Evolutionary conservation across 1,140 invertebrate genomes (phyloP).

Genomic region (Euura saliciscinereae): DNA sequence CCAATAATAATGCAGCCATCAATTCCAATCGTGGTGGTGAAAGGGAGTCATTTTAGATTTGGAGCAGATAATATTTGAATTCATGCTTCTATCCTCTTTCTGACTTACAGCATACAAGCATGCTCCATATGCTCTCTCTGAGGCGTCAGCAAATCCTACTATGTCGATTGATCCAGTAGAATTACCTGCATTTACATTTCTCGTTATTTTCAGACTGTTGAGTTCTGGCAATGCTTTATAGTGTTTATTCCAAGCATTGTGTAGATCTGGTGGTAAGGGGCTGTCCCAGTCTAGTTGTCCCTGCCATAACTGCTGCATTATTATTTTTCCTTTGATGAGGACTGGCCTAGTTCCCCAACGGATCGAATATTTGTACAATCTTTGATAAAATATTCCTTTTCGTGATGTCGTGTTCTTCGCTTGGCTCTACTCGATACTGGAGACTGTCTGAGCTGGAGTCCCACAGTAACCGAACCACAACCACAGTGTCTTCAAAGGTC

Average conservation of each 20-base stretch:
- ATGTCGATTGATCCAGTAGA: slow-evolving; percentile 6
- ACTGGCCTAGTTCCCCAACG: slow-evolving; percentile 42
- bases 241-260: slow-evolving; percentile 25
- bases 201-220: slow-evolving; percentile 4
- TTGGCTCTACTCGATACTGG: neutral
- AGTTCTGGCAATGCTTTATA: too few relatives aligned
- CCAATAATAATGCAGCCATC: slow-evolving; percentile 9
- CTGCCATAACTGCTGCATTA: slow-evolving; percentile 45
- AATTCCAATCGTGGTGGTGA: slow-evolving; percentile 22
- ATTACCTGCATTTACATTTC: neutral
- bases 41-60: slow-evolving; percentile 32
- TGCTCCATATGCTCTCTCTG: slow-evolving; percentile 30
- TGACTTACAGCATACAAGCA: slow-evolving; percentile 23
- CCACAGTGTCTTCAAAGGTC: too few relatives aligned
- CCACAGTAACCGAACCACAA: too few relatives aligned
- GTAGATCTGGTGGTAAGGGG: slow-evolving; percentile 22
- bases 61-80: slow-evolving; percentile 16
- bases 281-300: slow-evolving; percentile 42
- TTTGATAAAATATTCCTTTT: slow-evolving; percentile 40
- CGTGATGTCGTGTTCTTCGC: slow-evolving; percentile 8
- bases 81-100: slow-evolving; percentile 5
- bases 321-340: slow-evolving; percentile 38
- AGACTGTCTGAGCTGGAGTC: too few relatives aligned
- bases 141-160: slow-evolving; percentile 36
- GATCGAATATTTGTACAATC: slow-evolving; percentile 44